Conservation (phyloP, 2,797 vertebrate genomes). For the Synaphobranchus kaupii region DNA sequence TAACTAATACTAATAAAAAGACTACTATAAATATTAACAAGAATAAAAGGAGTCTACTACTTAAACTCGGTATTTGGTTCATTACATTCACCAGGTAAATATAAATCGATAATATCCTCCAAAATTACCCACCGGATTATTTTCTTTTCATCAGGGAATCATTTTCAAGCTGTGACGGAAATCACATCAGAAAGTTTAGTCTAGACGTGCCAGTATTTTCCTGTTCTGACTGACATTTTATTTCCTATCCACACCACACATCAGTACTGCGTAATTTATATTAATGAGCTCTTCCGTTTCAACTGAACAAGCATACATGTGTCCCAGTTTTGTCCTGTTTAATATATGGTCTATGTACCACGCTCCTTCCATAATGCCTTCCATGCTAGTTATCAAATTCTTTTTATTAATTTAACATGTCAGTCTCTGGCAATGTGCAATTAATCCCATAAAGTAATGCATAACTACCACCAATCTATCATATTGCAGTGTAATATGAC, state of each 20-base stretch:
- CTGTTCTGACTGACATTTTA: not conserved
- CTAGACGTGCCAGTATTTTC: not conserved
- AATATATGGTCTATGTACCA: not conserved
- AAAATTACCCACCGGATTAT: not conserved
- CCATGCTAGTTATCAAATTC: too few species aligned
- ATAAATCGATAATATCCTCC: not conserved
- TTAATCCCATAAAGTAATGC: too few species aligned
- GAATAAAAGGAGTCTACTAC: not conserved
- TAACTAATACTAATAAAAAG: not conserved
- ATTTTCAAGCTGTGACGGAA: not conserved
- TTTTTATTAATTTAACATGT: too few species aligned
- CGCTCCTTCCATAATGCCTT: too few species aligned
- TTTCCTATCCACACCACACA: not conserved
- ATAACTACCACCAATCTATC: too few species aligned
- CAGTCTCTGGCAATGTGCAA: too few species aligned
- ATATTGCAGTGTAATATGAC: too few species aligned
- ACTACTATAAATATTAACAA: not conserved
- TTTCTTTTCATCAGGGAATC: not conserved
- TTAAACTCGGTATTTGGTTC: not conserved
- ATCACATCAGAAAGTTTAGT: not conserved
- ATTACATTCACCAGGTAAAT: not conserved
- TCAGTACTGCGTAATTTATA: not conserved
- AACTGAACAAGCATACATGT: not conserved
- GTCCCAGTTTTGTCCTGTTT: not conserved
- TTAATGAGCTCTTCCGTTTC: not conserved